These are phyloP conservation scores for Argyresthia albistria DNA, from an alignment of 2,888 invertebrate species.

Conservation along the genomic window DNA sequence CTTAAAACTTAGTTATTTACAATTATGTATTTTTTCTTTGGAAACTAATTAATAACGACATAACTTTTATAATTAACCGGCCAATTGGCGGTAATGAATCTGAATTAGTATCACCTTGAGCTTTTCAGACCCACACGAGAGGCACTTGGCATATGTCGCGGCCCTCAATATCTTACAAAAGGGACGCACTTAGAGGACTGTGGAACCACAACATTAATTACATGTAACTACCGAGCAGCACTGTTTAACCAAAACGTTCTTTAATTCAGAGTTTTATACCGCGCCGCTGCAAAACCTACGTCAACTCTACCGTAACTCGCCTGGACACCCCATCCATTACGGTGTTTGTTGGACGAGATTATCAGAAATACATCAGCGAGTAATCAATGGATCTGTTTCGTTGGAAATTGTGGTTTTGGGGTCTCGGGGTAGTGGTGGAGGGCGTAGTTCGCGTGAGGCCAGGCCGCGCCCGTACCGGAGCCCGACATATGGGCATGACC, in stretches of 20 bases:
- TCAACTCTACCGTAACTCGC: neutral
- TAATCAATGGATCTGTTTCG: neutral
- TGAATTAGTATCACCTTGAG: neutral
- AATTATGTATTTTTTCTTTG: no score
- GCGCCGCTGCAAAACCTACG: neutral
- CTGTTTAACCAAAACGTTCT: constrained; percentile 19
- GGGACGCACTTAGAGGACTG: constrained; percentile 40
- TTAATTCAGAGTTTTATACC: neutral
- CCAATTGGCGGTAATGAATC: no score
- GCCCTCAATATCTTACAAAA: constrained; percentile 20
- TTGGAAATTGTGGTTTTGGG: neutral
- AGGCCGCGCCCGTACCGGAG: constrained; percentile 16
- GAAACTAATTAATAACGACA: no score
- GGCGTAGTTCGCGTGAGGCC: constrained; percentile 37
- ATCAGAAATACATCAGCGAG: neutral
- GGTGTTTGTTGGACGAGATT: neutral
- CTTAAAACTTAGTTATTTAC: no score
- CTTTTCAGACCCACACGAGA: neutral
- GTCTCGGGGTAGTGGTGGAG: neutral
- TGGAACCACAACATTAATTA: constrained; percentile 45
- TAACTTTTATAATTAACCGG: no score
- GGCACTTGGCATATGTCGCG: constrained; percentile 44
- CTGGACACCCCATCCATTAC: neutral
- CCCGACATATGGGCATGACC: constrained; percentile 58
- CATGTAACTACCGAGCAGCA: constrained; percentile 30